These are phyloP conservation scores for Tokudaia tokunoshimensis DNA, from an alignment of 2,797 vertebrate species.

Conservation along the genomic window DNA sequence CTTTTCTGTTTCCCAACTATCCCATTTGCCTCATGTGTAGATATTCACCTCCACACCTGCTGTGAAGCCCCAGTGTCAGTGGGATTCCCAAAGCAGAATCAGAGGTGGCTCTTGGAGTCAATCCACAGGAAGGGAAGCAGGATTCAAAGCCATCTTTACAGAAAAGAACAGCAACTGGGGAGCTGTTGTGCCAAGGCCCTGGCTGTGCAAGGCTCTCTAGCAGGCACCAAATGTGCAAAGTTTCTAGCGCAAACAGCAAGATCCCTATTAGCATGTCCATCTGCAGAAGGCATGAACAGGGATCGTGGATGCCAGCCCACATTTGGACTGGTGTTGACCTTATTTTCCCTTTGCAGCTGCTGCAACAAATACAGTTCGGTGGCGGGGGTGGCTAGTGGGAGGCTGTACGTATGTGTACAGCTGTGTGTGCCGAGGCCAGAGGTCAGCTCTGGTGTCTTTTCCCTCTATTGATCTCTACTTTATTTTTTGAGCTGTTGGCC, in stretches of 20 bases:
- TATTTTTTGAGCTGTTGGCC: not conserved
- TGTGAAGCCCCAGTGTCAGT: not conserved
- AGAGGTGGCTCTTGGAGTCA: not conserved
- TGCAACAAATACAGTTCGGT: not conserved
- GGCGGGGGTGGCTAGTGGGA: too few relatives aligned
- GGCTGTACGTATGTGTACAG: not conserved
- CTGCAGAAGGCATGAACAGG: not conserved
- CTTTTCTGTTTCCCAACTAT: not conserved
- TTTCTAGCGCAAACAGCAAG: not conserved
- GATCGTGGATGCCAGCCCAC: not conserved
- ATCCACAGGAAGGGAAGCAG: not conserved
- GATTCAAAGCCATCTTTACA: not conserved
- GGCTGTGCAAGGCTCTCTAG: not conserved
- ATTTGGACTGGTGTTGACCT: not conserved
- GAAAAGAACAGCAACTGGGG: not conserved
- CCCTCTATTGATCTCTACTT: not conserved
- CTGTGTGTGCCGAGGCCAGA: not conserved
- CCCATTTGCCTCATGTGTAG: not conserved
- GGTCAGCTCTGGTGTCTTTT: not conserved
- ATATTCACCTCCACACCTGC: not conserved
- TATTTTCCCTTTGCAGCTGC: conserved; percentile 33
- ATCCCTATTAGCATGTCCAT: not conserved
- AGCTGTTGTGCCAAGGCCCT: not conserved
- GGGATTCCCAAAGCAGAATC: not conserved
- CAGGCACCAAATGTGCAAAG: not conserved